phyloP scores from a whole-genome alignment of 2,113 vertebrate species.

The Notiomystis cincta region DNA sequence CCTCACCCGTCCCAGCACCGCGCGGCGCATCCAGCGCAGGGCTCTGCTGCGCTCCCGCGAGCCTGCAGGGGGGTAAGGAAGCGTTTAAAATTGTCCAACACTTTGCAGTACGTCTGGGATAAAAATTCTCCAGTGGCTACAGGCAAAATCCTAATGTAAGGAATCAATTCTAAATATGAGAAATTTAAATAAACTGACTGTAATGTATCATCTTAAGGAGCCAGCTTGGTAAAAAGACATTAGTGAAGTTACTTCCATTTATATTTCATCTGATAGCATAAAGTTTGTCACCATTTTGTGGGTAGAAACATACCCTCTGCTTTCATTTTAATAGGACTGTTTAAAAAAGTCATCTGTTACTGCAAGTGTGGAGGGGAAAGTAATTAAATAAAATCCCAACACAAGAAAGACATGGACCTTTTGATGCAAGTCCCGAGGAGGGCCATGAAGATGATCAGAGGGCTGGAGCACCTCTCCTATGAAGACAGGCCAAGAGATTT shows the following conservation, averaged over 20 bases:
- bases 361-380: neutral
- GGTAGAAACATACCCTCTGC: neutral
- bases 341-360: neutral
- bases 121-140: neutral
- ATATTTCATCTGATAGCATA: neutral
- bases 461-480: neutral
- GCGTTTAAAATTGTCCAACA: neutral
- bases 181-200: neutral
- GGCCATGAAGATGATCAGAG: neutral
- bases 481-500: neutral
- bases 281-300: neutral
- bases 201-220: neutral
- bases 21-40: rapidly evolving
- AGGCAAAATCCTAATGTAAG: neutral
- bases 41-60: rapidly evolving
- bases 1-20: no score
- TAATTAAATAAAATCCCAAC: neutral
- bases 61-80: rapidly evolving
- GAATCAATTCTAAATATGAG: neutral
- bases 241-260: neutral
- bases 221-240: neutral
- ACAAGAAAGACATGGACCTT: neutral
- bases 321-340: neutral
- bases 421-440: neutral
- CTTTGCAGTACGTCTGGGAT: rapidly evolving